Evolutionary conservation across 2,888 invertebrate species (phyloP).

Genomic region (Euproctis similis): DNA sequence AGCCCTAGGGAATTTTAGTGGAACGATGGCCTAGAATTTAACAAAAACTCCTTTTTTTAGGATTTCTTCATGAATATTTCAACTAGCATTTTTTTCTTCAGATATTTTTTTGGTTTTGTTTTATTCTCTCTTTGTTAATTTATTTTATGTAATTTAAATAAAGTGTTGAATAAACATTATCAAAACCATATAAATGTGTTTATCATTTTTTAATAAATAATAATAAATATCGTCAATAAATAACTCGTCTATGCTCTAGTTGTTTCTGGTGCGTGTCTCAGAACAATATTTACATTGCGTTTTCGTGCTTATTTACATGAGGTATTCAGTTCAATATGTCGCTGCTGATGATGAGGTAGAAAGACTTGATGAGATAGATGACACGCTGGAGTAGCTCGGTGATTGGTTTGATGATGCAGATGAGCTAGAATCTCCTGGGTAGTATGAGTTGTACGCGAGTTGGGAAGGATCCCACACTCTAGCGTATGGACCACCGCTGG

Average conservation of each 20-base stretch:
- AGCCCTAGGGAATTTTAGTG: conserved; percentile 25
- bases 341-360: conserved; percentile 47
- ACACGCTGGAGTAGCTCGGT: conserved; percentile 64
- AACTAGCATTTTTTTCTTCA: too few relatives aligned
- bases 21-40: too few relatives aligned
- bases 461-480: conserved; percentile 85
- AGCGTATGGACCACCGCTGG: conserved; percentile 84
- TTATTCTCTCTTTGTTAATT: too few relatives aligned
- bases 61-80: too few relatives aligned
- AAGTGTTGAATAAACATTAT: conserved; percentile 22
- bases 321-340: conserved; percentile 46
- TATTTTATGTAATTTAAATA: too few relatives aligned
- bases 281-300: conserved; percentile 43
- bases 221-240: conserved; percentile 68
- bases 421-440: conserved; percentile 78
- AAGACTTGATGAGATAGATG: conserved; percentile 58
- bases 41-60: too few relatives aligned
- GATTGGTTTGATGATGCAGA: conserved; percentile 75
- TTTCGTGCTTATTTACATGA: conserved; percentile 39
- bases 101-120: too few relatives aligned
- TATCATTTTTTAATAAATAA: conserved; percentile 69
- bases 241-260: conserved; percentile 59
- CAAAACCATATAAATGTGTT: conserved; percentile 54
- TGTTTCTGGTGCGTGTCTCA: conserved; percentile 47
- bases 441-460: conserved; percentile 82